phyloP scores from a whole-genome alignment of 2,113 vertebrate species.

The Columba livia region DNA sequence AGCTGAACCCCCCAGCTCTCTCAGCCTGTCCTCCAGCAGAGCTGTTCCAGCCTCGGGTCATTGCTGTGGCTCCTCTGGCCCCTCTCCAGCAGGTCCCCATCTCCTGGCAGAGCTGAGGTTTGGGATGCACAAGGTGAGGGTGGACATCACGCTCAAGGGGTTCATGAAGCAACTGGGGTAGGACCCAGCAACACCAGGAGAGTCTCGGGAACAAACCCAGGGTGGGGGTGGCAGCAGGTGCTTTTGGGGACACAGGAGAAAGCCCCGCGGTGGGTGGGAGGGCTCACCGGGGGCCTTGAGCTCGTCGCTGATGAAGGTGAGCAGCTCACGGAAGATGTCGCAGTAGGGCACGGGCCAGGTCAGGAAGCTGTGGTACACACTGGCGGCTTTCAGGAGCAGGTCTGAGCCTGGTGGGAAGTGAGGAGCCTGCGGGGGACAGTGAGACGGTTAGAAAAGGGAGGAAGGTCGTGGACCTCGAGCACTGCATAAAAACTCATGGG shows the following conservation, averaged over 20 bases:
- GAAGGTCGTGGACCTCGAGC: accelerated
- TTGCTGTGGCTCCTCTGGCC: too few species aligned
- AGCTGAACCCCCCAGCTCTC: too few species aligned
- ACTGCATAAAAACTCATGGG: accelerated
- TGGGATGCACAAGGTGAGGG: background rate
- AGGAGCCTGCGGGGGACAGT: conserved; percentile 78
- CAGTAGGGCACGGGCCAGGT: conserved; percentile 94
- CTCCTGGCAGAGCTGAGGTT: background rate
- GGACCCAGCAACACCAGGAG: background rate
- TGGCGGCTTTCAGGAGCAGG: conserved; percentile 83
- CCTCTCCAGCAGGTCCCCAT: too few species aligned
- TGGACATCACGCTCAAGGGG: accelerated
- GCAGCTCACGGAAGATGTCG: conserved; percentile 84
- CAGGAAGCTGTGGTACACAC: conserved; percentile 87
- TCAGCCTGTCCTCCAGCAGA: too few species aligned
- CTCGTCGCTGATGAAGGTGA: conserved; percentile 88
- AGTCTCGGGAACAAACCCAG: accelerated
- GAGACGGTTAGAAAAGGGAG: background rate
- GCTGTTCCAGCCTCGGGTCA: too few species aligned
- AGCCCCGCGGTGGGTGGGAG: accelerated
- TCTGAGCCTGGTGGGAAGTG: conserved; percentile 82
- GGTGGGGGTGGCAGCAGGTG: accelerated
- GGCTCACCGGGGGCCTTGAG: conserved; percentile 86
- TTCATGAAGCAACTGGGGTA: accelerated
- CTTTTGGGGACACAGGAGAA: background rate